Percentiles rank a stretch among this genome's conserved stretches.
phyloP scores from a whole-genome alignment of 2,113 vertebrate genomes.

The Raja brachyura region DNA sequence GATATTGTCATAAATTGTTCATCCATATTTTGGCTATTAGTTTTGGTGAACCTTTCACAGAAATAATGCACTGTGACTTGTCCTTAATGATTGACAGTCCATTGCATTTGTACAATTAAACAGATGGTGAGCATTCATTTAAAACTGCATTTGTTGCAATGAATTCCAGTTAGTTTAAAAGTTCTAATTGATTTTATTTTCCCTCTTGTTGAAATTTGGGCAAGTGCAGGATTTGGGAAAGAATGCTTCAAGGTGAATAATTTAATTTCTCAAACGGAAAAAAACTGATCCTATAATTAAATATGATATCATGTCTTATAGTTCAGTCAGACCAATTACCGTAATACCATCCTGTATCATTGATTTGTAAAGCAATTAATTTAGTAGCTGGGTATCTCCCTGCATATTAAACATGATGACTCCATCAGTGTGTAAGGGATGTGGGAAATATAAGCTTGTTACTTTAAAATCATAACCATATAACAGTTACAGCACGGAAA shows the following conservation, averaged over 20 bases:
- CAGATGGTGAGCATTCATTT: conserved; percentile 6
- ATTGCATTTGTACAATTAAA: neutral
- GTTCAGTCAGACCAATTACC: neutral
- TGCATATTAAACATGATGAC: neutral
- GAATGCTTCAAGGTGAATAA: neutral
- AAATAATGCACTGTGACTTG: neutral
- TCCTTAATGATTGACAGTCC: neutral
- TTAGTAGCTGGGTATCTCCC: neutral
- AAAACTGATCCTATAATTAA: neutral
- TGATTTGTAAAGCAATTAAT: neutral
- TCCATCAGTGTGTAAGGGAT: neutral
- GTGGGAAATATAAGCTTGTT: neutral
- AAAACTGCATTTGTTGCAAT: neutral
- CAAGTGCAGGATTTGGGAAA: neutral
- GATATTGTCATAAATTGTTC: neutral
- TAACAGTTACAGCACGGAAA: too few relatives aligned
- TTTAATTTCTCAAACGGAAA: neutral
- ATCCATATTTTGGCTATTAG: neutral
- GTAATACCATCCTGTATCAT: neutral
- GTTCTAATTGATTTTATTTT: neutral
- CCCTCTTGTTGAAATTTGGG: neutral
- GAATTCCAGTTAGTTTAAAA: neutral
- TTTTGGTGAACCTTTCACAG: neutral
- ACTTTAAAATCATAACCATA: neutral
- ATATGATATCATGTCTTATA: neutral